Evolutionary conservation across 2,888 invertebrate species (phyloP).

Genomic region (Euspilapteryx auroguttella): DNA sequence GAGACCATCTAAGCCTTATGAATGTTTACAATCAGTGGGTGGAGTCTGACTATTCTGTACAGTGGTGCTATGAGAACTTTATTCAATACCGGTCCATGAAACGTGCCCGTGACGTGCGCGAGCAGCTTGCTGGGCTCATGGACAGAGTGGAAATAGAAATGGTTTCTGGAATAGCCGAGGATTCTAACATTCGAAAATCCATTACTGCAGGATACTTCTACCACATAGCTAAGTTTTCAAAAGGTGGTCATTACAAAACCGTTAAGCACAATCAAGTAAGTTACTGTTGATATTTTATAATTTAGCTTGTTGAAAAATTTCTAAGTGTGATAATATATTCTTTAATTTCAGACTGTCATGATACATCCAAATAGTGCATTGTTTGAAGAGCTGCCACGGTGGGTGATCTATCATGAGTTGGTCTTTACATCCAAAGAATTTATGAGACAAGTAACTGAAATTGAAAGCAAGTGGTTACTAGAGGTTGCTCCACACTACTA

Average conservation of each 20-base stretch:
- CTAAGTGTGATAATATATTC: conserved; percentile 3
- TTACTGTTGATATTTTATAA: conserved; percentile 1
- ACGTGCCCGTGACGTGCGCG: conserved; percentile 91
- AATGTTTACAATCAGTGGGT: conserved; percentile 98
- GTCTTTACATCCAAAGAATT: conserved; percentile 99
- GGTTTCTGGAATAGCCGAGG: conserved; percentile 81
- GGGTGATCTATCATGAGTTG: conserved; percentile 96
- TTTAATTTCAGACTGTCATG: conserved; percentile 81
- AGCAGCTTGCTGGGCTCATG: conserved; percentile 93
- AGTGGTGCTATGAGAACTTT: conserved; percentile 99
- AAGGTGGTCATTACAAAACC: conserved; percentile 94
- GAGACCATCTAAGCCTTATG: conserved; percentile 93
- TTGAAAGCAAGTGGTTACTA: conserved; percentile 95
- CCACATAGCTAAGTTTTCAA: conserved; percentile 92
- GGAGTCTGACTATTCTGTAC: conserved; percentile 91
- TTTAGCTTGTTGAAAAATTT: not conserved
- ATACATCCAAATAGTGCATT: conserved; percentile 97
- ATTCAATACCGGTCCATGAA: conserved; percentile 97
- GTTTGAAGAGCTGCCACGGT: conserved; percentile 94
- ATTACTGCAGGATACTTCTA: conserved; percentile 98
- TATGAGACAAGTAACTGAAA: conserved; percentile 97
- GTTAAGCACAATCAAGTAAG: conserved; percentile 91
- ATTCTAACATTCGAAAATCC: conserved; percentile 87
- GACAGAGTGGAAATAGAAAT: conserved; percentile 97
- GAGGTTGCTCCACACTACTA: conserved; percentile 99